Evolutionary conservation across 2,113 vertebrate genomes (phyloP), one percentile per base, ranked within the genome.

Genomic region (Calypte anna): DNA sequence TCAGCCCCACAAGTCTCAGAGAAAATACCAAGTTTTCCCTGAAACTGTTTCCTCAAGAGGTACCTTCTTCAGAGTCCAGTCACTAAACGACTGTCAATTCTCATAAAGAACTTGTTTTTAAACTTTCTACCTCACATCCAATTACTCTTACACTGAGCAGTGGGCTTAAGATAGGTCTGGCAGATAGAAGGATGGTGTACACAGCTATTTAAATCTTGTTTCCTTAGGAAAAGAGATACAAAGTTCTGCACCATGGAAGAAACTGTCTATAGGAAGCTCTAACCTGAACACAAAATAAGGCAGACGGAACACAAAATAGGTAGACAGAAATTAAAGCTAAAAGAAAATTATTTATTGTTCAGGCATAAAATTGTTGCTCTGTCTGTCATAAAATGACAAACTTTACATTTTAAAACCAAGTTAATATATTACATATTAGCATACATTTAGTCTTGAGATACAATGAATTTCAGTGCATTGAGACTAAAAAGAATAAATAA

Each of bases 321-420:
- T 72, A 68, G 25, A 48, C 0, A 1, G 27, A 88, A 79, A 82
- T 70, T 38, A 48, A 85, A 82, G 31, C 27, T 28, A 40, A 67
- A 57, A 76, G 27, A 82, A 92, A 78, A n/a, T 21, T 40, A 6
- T 91, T 92, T 88, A 94, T 94, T 95, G 7, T 61, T 70, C 57
- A 44, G 23, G 8, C 40, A 72, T 10, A 50, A 82, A 90, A 81
- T 63, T 33, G 43, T 73, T 91, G 46, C 53, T 94, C 38, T 12
- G 13, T 20, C 9, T 69, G 10, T 79, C 57, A 63, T 62, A 91
- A 94, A 93, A 63, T 86, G 7, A 51, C 44, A 91, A 79, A 59
- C 18, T 72, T 69, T 44, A 69, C 10, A 77, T 85, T 89, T 76
- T 16, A 72, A 82, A 90, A 77, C 22, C 14, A 73, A 50, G 7